Evolutionary conservation across 2,888 invertebrate genomes (phyloP), one percentile per base, ranked within the genome.

Genomic region (Epirrhoe tristata): DNA sequence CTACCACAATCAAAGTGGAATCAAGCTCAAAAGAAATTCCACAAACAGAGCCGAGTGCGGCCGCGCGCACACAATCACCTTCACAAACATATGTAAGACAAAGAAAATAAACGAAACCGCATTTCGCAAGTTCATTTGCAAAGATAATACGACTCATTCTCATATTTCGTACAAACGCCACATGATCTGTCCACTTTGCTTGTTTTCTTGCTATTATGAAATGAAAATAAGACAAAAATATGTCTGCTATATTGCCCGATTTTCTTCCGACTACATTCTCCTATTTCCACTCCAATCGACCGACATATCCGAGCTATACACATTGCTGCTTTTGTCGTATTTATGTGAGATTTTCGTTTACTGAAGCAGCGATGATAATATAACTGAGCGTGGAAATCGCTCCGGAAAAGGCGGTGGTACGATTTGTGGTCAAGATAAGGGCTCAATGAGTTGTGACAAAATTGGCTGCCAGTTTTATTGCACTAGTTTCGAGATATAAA

Each of bases 151-250:
- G 48, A 63, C 56, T 61, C 58, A 67, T 65, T 61, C 54, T 62
- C 70, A 50, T 74, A 72, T 69, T 58, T 74, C 63, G 63, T 53
- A 36, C 59, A 57, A 74, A 60, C 56, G 51, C 69, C 70, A 63
- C 66, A 72, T 62, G 63, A 72, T 66, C 67, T 71, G 71, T 69
- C 71, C 72, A 70, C 70, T 73, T 69, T 66, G 66, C 65, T 72
- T 74, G 71, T 74, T 74, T 72, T 71, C 70, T 71, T 74, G 68
- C 68, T 72, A 74, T 74, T 74, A 74, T 69, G 66, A 72, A 74
- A 72, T 72, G 62, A 71, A 74, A 72, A 71, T 73, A 72, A 70
- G 67, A 67, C 56, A 66, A 61, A 69, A 60, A 71, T 69, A 72
- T 69, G 66, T 69, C 67, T 56, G 69, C 72, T 54, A 68, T 54